Evolutionary conservation across 2,888 invertebrate genomes (phyloP).

Genomic region (Allacma fusca): DNA sequence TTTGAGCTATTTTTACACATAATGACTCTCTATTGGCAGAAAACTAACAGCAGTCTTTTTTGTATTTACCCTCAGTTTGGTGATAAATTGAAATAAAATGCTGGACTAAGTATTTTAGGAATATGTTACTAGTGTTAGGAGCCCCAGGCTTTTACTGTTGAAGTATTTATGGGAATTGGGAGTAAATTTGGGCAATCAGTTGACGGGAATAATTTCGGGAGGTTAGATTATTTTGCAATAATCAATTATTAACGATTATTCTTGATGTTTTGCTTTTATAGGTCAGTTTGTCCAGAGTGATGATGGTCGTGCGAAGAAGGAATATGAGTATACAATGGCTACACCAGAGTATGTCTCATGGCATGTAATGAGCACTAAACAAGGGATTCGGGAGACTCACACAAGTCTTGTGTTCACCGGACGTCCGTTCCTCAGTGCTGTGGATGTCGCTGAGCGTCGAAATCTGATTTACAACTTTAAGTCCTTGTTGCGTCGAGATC

Average conservation of each 20-base stretch:
- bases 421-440: slow-evolving; percentile 69
- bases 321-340: slow-evolving; percentile 82
- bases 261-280: slow-evolving; percentile 61
- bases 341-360: slow-evolving; percentile 82
- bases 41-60: no score
- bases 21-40: no score
- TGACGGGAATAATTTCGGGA: no score
- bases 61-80: no score
- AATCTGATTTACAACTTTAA: slow-evolving; percentile 84
- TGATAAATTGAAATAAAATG: no score
- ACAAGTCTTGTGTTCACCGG: slow-evolving; percentile 79
- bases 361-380: slow-evolving; percentile 77
- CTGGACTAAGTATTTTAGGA: no score
- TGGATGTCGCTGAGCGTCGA: slow-evolving; percentile 87
- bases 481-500: slow-evolving; percentile 77
- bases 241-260: neutral
- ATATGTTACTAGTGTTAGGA: no score
- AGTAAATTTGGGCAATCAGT: no score
- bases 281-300: slow-evolving; percentile 86
- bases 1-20: no score
- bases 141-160: no score
- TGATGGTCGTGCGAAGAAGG: slow-evolving; percentile 71
- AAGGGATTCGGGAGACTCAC: slow-evolving; percentile 68
- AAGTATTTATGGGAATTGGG: no score
- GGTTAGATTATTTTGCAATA: no score